Base-by-base conservation (phyloP, 2,113 vertebrate genomes). In the Scartelaos histophorus region DNA sequence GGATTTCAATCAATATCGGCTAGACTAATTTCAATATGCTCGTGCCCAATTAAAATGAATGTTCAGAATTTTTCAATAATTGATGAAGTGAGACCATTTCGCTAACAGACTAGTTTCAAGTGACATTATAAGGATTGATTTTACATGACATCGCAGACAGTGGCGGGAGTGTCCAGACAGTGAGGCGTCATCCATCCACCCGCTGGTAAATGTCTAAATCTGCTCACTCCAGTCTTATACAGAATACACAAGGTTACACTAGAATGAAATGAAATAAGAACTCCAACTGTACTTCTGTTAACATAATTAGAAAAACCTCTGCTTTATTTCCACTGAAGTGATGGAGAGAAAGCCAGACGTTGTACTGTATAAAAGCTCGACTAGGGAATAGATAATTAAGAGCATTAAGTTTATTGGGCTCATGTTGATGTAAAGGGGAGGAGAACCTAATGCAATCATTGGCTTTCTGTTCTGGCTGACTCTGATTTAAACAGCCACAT, bases 401-500 rank as follows among this genome's bases (percentile, higher is more conserved):
- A 75, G 68, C 62, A 84, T 79, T 88, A 75, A 74, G 66, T 79
- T 81, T 45, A 79, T 66, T 73, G 71, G 70, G 67, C 66, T 34
- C 29, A 57, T 66, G 64, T 67, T 87, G 70, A 80, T 77, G 79
- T 47, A 67, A 73, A 24, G 24, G 43, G 51, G 71, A 43, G 19
- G 43, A 24, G 56, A 15, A 15, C 22, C 15, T 81, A 82, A 87
- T 85, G 75, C 64, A 85, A 85, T 88, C 81, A 84, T 69, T 88
- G 80, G 75, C 47, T 79, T 86, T 85, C 73, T 85, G 66, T 75
- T 58, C 68, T 75, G 64, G 38, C 25, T 49, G 72, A 65, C 66
- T 80, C 67, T 82, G 70, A 82, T 67, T 78, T 81, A 88, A 88
- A 86, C 53, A 72, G 45, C 74, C 46, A 12, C 74, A 89, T 87